These are phyloP conservation scores for Paradoxurus hermaphroditus DNA, from an alignment of 2,113 vertebrate species.

Conservation along the genomic window DNA sequence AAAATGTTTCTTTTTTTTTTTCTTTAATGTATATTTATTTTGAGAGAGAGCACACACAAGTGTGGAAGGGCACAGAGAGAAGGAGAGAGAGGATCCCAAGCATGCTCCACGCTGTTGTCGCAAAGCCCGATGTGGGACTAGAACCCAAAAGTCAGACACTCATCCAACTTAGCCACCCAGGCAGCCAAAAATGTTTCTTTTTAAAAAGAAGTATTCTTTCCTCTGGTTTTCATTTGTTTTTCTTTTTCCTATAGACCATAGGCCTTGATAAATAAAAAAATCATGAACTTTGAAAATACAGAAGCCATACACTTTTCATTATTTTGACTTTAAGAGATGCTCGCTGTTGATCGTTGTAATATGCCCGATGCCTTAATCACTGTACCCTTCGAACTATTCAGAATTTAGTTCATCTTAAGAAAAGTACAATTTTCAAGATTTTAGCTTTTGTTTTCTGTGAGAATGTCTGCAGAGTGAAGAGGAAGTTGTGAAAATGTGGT, in stretches of 20 bases:
- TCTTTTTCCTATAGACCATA: not conserved
- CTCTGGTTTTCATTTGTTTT: not conserved
- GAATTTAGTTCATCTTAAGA: not conserved
- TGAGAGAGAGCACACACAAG: too few relatives aligned
- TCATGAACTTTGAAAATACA: not conserved
- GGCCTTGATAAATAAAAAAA: conserved; percentile 8
- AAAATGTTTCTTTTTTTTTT: not conserved
- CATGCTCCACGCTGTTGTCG: too few relatives aligned
- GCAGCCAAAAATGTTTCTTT: not conserved
- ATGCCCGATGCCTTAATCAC: not conserved
- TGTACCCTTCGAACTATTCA: not conserved
- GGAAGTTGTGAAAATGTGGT: not conserved
- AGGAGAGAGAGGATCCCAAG: too few relatives aligned
- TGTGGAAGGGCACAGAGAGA: too few relatives aligned
- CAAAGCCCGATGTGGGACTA: too few relatives aligned
- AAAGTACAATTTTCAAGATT: not conserved
- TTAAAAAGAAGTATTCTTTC: not conserved
- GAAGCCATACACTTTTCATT: not conserved
- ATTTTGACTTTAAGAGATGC: not conserved
- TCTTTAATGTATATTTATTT: too few relatives aligned
- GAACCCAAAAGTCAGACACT: too few relatives aligned
- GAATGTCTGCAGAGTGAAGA: not conserved
- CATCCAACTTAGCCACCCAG: too few relatives aligned
- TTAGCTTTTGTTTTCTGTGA: not conserved
- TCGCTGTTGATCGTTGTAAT: not conserved